Percentiles rank a stretch among this genome's conserved stretches.
Conservation (phyloP, 2,797 vertebrate species). For the Mionectes olivaceus region DNA sequence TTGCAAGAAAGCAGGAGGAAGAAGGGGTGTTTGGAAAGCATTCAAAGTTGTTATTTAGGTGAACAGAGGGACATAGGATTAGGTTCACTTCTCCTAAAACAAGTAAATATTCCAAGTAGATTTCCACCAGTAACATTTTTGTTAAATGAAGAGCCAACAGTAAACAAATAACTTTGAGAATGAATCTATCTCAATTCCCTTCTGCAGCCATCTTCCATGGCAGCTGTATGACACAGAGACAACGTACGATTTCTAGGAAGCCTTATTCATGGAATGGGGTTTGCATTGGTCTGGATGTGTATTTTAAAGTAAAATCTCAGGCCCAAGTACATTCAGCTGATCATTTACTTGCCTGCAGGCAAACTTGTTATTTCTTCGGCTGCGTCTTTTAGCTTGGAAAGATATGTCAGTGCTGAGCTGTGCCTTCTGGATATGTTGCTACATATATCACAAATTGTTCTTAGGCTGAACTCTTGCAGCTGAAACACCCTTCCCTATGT, state of each 20-base stretch:
- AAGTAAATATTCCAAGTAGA: background rate
- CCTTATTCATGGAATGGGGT: background rate
- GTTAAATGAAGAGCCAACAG: background rate
- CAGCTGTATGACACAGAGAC: background rate
- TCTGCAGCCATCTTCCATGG: background rate
- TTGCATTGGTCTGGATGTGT: background rate
- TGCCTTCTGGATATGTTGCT: background rate
- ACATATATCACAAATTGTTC: background rate
- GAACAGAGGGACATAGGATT: background rate
- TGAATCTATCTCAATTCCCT: background rate
- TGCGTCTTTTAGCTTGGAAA: background rate
- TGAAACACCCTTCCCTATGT: background rate
- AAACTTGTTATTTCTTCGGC: background rate
- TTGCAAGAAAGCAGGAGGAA: background rate
- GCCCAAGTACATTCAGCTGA: background rate
- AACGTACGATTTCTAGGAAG: background rate
- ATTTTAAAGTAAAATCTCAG: background rate
- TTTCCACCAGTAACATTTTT: background rate
- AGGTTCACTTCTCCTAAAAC: background rate
- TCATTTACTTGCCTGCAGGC: background rate
- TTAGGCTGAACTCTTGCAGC: background rate
- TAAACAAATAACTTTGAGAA: background rate
- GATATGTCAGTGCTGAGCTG: background rate
- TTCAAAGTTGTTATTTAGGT: background rate
- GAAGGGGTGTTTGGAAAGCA: background rate